These are phyloP conservation scores for Diuraphis noxia DNA, from an alignment of 1,140 invertebrate genomes.

Conservation along the genomic window DNA sequence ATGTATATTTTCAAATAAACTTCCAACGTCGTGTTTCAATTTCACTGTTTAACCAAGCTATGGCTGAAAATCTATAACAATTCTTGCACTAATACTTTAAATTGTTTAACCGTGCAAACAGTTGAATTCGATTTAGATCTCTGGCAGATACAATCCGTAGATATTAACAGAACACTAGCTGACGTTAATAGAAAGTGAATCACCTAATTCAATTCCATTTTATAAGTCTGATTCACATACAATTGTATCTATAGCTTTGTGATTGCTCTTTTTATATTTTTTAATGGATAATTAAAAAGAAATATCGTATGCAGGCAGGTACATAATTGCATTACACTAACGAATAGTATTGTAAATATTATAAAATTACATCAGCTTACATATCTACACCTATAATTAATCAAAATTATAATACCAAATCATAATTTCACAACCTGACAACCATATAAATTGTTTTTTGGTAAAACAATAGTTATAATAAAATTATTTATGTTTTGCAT, in stretches of 20 bases:
- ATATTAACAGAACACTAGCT: not conserved
- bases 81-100: not conserved
- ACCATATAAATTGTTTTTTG: too few relatives aligned
- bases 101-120: not conserved
- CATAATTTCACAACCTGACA: too few relatives aligned
- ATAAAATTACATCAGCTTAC: not conserved
- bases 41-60: not conserved
- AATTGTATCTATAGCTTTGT: not conserved
- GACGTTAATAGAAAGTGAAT: not conserved
- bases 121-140: not conserved
- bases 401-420: too few relatives aligned
- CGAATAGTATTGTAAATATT: not conserved
- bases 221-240: not conserved
- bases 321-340: not conserved
- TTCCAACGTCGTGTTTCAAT: not conserved
- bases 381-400: not conserved
- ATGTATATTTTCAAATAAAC: not conserved
- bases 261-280: not conserved
- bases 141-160: not conserved
- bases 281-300: not conserved
- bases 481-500: too few relatives aligned
- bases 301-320: not conserved
- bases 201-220: not conserved
- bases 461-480: too few relatives aligned
- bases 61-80: not conserved